Percentiles rank a stretch among this genome's conserved stretches.
Evolutionary conservation across 2,113 vertebrate species (phyloP).

Genomic region (Muntiacus reevesi): DNA sequence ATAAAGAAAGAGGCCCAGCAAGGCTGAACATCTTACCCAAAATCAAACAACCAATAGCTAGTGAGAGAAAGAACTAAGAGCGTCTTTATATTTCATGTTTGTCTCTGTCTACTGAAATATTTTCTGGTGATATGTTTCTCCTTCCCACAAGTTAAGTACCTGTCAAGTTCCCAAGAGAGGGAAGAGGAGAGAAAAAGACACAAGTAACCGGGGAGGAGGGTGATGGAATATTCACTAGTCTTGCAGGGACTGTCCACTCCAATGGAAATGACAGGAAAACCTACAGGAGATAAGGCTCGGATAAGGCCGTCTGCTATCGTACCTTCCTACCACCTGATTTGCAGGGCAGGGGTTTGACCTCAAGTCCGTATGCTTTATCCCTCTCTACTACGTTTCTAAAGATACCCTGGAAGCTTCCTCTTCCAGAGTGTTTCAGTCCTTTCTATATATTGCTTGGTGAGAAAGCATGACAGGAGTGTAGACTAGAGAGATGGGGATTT

Average conservation of each 20-base stretch:
- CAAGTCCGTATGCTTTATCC: not conserved
- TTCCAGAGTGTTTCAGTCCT: not conserved
- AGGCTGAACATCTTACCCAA: not conserved
- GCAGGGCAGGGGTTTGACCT: not conserved
- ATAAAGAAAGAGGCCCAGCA: conserved; percentile 23
- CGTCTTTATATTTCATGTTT: not conserved
- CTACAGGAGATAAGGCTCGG: not conserved
- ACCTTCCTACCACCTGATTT: not conserved
- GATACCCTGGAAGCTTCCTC: not conserved
- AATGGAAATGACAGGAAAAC: not conserved
- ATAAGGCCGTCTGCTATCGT: not conserved
- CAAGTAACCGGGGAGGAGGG: accelerated
- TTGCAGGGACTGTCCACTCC: not conserved
- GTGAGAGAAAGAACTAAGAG: not conserved
- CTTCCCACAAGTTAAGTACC: not conserved
- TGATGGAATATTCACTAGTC: not conserved
- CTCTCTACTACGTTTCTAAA: not conserved
- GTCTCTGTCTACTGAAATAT: not conserved
- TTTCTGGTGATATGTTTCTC: not conserved
- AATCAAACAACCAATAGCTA: not conserved
- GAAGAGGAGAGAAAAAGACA: not conserved
- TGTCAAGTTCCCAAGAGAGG: not conserved
- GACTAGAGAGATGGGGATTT: not conserved
- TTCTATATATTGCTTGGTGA: not conserved
- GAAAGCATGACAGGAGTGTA: too few species aligned